A percentile compares a stretch with the other conserved stretches of the same genome.
Conservation (phyloP, 2,113 vertebrate genomes). For the Mugil cephalus region DNA sequence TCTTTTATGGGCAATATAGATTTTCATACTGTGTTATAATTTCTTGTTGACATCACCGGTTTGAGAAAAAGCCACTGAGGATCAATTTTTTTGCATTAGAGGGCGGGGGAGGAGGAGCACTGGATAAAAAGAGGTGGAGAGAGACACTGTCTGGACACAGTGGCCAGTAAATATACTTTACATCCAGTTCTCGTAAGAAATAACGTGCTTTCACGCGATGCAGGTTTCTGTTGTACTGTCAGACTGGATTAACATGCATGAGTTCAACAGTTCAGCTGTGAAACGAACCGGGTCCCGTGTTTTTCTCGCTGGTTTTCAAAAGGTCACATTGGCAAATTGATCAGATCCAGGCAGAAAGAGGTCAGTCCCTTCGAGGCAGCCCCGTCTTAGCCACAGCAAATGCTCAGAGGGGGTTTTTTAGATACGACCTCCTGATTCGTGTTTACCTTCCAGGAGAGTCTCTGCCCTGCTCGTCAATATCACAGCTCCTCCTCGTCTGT, state of each 20-base stretch:
- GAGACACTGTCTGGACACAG: background rate
- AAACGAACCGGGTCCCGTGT: background rate
- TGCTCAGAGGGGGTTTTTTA: background rate
- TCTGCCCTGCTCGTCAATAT: background rate
- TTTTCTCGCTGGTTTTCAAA: slow-evolving; percentile 1
- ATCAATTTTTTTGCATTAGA: slow-evolving; percentile 17
- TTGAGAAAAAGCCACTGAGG: slow-evolving; percentile 37
- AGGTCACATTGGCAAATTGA: slow-evolving; percentile 54
- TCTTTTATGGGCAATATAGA: no score
- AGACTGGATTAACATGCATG: background rate
- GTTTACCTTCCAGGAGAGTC: slow-evolving; percentile 23
- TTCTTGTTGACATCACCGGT: slow-evolving; percentile 20
- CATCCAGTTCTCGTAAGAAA: background rate
- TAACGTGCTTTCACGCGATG: background rate
- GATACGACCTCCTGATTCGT: background rate
- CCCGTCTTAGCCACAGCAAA: no score
- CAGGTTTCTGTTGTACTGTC: background rate
- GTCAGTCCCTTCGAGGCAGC: slow-evolving; percentile 25
- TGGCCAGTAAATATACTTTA: slow-evolving; percentile 7
- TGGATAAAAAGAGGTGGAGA: background rate
- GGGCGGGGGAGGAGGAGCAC: background rate
- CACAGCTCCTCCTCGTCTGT: slow-evolving; percentile 25
- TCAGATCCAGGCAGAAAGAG: slow-evolving; percentile 26
- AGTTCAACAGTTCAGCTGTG: slow-evolving; percentile 32
- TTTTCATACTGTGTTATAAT: no score